Base-by-base conservation (phyloP, 2,888 invertebrate genomes). In the Pandemis cinnamomeana region DNA sequence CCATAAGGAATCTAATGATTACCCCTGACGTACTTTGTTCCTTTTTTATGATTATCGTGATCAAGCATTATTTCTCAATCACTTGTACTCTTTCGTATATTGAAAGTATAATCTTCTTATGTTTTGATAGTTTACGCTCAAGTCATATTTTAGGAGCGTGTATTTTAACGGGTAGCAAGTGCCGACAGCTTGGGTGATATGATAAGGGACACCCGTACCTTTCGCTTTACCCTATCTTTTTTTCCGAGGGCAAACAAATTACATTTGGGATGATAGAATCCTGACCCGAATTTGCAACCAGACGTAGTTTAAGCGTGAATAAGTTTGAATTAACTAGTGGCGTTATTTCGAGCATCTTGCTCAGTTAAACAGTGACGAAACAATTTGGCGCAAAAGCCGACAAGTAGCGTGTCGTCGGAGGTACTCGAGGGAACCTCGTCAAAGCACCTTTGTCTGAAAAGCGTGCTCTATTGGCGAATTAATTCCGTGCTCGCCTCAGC, bases 401-500 rank as follows among this genome's bases (percentile, higher is more conserved):
- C 80, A 82, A 81, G 80, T 78, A 78, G 75, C 75, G 76, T 80
- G 78, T 76, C 68, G 79, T 77, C 77, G 67, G 75, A 78, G 81
- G 80, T 79, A 78, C 82, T 83, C 76, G 78, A 83, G 80, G 76
- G 79, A 81, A 77, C 79, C 81, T 84, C 83, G 82, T 88, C 86
- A 87, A 88, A 88, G 87, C 82, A 86, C 83, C 86, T 89, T 88
- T 89, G 86, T 86, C 80, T 80, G 81, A 81, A 84, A 85, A 83
- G 85, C 84, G 80, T 80, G 82, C 82, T 85, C 82, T 86, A 87
- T 89, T 86, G 87, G 86, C 86, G 88, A 89, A 88, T 90, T 91
- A 89, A 89, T 90, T 87, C 82, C 79, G 82, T 82, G 81, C 83
- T 83, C 79, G 78, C 78, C 78, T 79, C 77, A 77, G 79, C 80